phyloP scores from a whole-genome alignment of 2,888 invertebrate genomes.

The Keiferia lycopersicella region DNA sequence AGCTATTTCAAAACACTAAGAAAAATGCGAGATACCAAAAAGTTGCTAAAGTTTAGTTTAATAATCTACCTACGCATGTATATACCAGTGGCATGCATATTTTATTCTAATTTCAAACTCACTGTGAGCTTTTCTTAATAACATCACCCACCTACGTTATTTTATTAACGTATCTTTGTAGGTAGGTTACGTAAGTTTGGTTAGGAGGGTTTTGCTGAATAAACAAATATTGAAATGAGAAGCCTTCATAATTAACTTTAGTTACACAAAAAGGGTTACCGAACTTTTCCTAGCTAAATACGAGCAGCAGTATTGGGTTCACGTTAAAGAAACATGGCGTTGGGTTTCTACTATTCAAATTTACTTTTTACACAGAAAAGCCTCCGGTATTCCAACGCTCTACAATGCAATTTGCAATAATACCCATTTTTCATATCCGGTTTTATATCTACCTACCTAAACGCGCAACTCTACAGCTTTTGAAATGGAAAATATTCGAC shows the following conservation, averaged over 20 bases:
- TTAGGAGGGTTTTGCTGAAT: background rate
- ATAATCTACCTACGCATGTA: too few species aligned
- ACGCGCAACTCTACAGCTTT: background rate
- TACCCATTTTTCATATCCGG: background rate
- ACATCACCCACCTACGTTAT: background rate
- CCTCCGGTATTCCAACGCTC: background rate
- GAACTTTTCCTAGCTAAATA: slow-evolving; percentile 2
- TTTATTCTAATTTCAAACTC: too few species aligned
- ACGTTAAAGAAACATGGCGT: background rate
- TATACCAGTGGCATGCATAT: too few species aligned
- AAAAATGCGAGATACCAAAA: too few species aligned
- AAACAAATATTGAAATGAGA: slow-evolving; percentile 5
- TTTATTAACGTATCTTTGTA: background rate
- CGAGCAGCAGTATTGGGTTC: background rate
- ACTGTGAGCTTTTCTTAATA: too few species aligned
- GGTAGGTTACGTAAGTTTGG: background rate
- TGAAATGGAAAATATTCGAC: too few species aligned
- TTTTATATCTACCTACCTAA: background rate
- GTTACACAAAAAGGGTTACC: background rate
- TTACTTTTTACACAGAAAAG: background rate
- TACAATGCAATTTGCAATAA: background rate
- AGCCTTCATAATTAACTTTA: slow-evolving; percentile 2
- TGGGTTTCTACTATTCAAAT: background rate
- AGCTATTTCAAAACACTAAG: background rate
- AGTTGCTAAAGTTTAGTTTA: too few species aligned